phyloP scores from a whole-genome alignment of 2,888 invertebrate species.

The Drosophila gaucha region DNA sequence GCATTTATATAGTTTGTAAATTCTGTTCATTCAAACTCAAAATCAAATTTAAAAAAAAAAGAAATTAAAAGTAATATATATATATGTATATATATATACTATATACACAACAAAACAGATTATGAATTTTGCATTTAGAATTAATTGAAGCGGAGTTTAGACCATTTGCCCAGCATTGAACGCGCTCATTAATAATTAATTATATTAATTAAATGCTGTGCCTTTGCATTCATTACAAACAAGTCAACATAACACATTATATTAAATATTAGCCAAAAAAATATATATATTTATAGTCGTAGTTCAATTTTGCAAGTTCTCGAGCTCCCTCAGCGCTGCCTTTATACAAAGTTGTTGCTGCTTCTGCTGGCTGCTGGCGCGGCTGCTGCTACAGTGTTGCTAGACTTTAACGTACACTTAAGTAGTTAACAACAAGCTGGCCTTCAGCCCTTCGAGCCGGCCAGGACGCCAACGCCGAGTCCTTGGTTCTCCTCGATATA shows the following conservation, averaged over 20 bases:
- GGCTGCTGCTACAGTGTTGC: slow-evolving; percentile 5
- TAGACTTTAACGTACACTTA: slow-evolving; percentile 41
- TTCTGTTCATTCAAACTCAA: slow-evolving; percentile 15
- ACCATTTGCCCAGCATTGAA: background rate
- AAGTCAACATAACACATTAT: slow-evolving; percentile 82
- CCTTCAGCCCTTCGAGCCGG: slow-evolving; percentile 76
- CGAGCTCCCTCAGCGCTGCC: slow-evolving; percentile 17
- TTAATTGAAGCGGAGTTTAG: slow-evolving; percentile 14
- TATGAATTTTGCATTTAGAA: slow-evolving; percentile 52
- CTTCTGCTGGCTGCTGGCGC: slow-evolving; percentile 14
- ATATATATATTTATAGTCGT: slow-evolving; percentile 37
- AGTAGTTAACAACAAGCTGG: slow-evolving; percentile 40
- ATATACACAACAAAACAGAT: slow-evolving; percentile 59
- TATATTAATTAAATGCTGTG: slow-evolving; percentile 56
- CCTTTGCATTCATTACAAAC: slow-evolving; percentile 82
- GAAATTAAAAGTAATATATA: no score
- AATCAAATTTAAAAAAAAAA: slow-evolving; percentile 12
- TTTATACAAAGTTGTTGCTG: slow-evolving; percentile 30
- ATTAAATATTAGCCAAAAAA: slow-evolving; percentile 68
- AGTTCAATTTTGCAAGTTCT: slow-evolving; percentile 16
- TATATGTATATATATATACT: background rate
- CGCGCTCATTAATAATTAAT: slow-evolving; percentile 19
- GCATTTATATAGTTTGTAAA: slow-evolving; percentile 48
- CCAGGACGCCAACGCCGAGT: slow-evolving; percentile 31
- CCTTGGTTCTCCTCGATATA: slow-evolving; percentile 83